Evolutionary conservation across 2,888 invertebrate genomes (phyloP).

Genomic region (Drosophila kanekoi): DNA sequence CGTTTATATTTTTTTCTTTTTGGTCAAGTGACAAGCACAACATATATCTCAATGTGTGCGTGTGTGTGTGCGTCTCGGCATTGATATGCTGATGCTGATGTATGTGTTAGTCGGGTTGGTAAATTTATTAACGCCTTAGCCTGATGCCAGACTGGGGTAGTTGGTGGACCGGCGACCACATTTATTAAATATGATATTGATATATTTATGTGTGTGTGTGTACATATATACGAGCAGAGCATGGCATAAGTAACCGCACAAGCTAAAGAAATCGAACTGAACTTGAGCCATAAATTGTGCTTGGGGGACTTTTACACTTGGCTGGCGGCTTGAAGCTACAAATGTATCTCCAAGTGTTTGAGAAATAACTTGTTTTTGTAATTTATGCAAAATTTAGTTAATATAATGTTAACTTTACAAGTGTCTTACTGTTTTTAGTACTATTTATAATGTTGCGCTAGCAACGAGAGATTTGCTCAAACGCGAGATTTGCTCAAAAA

Average conservation of each 20-base stretch:
- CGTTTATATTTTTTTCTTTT: slow-evolving; percentile 36
- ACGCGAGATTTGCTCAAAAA: too few relatives aligned
- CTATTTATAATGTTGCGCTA: neutral
- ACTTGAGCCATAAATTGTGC: slow-evolving; percentile 19
- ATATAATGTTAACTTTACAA: neutral
- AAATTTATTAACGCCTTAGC: slow-evolving; percentile 71
- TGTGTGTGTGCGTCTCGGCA: slow-evolving; percentile 27
- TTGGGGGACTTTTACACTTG: slow-evolving; percentile 6
- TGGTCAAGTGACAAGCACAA: slow-evolving; percentile 56
- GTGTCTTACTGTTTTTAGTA: too few relatives aligned
- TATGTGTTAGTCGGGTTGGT: slow-evolving; percentile 41
- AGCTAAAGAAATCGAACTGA: slow-evolving; percentile 13
- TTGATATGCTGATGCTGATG: slow-evolving; percentile 70
- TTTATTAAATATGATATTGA: slow-evolving; percentile 75
- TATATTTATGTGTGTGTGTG: slow-evolving; percentile 67
- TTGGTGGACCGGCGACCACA: slow-evolving; percentile 33
- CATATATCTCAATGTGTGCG: slow-evolving; percentile 11
- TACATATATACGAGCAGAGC: slow-evolving; percentile 10
- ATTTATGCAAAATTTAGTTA: neutral
- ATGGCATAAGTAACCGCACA: slow-evolving; percentile 5
- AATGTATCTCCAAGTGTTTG: slow-evolving; percentile 5
- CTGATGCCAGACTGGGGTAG: slow-evolving; percentile 56
- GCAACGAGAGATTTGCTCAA: too few relatives aligned
- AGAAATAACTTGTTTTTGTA: neutral
- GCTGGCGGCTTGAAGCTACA: slow-evolving; percentile 27